Evolutionary conservation across 92 coral and sea anemone species (phyloP), one percentile per base, ranked within the genome.

Genomic region (Zoanthus sociatus): DNA sequence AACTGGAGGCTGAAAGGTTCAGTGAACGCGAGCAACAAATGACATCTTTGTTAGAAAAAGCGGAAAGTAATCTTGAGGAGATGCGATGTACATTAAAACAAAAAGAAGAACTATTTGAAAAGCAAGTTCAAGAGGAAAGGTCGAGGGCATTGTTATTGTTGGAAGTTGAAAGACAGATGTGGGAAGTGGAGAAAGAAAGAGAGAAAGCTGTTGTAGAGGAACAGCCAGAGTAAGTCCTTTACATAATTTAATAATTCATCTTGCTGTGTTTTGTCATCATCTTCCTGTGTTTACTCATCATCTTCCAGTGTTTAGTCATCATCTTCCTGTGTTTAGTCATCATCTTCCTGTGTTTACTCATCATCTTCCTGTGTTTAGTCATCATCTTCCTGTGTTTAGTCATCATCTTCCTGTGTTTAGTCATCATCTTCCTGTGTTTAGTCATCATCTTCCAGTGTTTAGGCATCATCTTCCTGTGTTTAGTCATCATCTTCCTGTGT

Each of bases 91-190:
- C 78, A 30, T 69, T 92, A 88, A 92, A 92, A 63, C 89, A 87
- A 18, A 93, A 91, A 74, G 95, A 94, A 70, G 79, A 72, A 47
- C 92, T 86, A 83, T 93, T 92, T 77, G 72, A 75, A n/a, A 88
- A 88, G 54, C 89, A 84, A 81, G 67, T 93, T 71, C 89, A 97
- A 87, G 90, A 92, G 90, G 96, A 91, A 84, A 91, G 89, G 81
- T 93, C 94, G 51, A 89, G 84, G 50, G 92, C 95, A 8, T 84
- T 91, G 69, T 64, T 94, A 66, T 53, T 95, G 79, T 84, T 92
- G 83, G 97, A 95, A 82, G 92, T 93, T 56, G 99, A 95, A 66
- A 87, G 94, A 44, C 96, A 93, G 81, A 92, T 94, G 96, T 96
- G 95, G 98, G 98, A 96, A 75, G 96, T 94, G 33, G 92, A 92